These are phyloP conservation scores for Protula sp. DNA, from an alignment of 2,888 invertebrate species.

Conservation along the genomic window DNA sequence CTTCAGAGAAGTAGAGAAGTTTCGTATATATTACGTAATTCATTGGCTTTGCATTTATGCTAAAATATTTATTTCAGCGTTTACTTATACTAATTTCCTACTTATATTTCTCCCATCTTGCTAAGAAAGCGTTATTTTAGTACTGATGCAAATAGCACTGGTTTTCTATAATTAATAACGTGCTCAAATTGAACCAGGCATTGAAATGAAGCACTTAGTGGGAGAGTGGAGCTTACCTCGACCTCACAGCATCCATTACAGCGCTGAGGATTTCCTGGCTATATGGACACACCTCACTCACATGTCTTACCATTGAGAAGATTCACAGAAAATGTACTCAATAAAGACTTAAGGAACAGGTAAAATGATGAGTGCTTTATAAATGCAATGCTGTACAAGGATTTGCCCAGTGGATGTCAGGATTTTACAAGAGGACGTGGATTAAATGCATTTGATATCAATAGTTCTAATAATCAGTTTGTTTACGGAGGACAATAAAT, in stretches of 20 bases:
- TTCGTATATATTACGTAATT: no score
- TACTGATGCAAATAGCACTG: no score
- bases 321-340: constrained; percentile 4
- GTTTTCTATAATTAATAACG: no score
- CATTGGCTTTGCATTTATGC: no score
- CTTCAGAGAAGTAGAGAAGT: no score
- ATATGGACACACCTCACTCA: constrained; percentile 46
- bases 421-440: not conserved
- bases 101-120: no score
- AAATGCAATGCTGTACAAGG: not conserved
- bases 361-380: not conserved
- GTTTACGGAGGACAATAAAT: no score
- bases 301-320: constrained; percentile 53
- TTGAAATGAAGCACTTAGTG: no score
- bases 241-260: constrained; percentile 52
- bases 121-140: no score
- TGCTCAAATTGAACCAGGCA: no score
- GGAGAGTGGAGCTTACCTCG: constrained; percentile 32
- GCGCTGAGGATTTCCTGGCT: constrained; percentile 55
- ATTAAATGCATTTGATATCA: not conserved
- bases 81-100: no score
- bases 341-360: not conserved
- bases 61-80: no score
- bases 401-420: not conserved
- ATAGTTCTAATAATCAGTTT: not conserved